Evolutionary conservation across 2,888 invertebrate genomes (phyloP).

Genomic region (Allacma fusca): DNA sequence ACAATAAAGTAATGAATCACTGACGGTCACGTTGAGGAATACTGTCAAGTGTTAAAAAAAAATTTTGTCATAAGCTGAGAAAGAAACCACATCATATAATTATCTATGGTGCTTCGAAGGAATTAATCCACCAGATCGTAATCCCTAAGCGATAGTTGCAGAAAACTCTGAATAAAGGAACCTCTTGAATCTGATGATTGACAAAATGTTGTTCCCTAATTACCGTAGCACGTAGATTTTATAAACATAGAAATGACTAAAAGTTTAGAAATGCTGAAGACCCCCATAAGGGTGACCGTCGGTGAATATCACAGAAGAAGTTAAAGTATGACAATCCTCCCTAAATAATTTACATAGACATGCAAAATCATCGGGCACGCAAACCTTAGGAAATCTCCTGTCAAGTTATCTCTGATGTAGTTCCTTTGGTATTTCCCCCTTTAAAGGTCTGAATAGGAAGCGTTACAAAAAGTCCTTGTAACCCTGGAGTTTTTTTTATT

Average conservation of each 20-base stretch:
- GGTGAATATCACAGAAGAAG: background rate
- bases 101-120: too few species aligned
- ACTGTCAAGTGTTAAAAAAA: too few species aligned
- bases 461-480: background rate
- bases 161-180: too few species aligned
- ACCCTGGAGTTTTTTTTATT: background rate
- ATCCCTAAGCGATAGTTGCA: too few species aligned
- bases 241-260: background rate
- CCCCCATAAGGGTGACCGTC: background rate
- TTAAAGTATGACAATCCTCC: background rate
- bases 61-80: too few species aligned
- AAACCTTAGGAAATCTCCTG: background rate
- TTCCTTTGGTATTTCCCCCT: background rate
- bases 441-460: background rate
- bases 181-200: too few species aligned
- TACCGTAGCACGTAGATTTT: too few species aligned
- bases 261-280: background rate
- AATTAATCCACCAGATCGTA: too few species aligned
- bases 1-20: too few species aligned
- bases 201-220: too few species aligned
- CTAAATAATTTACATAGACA: background rate
- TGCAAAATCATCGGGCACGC: conserved; percentile 6
- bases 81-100: too few species aligned
- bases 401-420: background rate
- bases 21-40: too few species aligned